phyloP scores from a whole-genome alignment of 2,888 invertebrate genomes.

The Trichopria drosophilae region DNA sequence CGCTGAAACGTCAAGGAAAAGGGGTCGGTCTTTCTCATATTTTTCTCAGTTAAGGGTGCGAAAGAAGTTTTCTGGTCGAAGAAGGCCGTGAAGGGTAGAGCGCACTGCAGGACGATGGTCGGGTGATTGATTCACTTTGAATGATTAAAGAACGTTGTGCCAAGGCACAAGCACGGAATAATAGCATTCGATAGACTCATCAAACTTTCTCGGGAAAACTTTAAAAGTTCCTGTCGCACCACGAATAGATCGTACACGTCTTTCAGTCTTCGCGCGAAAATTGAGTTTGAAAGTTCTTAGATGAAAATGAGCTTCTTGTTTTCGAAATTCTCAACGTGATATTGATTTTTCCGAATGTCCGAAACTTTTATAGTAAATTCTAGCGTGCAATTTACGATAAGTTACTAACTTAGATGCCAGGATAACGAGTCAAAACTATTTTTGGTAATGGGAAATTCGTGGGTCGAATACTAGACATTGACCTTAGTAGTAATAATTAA shows the following conservation, averaged over 20 bases:
- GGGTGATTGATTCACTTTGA: constrained; percentile 59
- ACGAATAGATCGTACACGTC: constrained; percentile 36
- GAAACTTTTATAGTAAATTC: too few relatives aligned
- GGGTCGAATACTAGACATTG: too few relatives aligned
- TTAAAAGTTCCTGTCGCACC: constrained; percentile 41
- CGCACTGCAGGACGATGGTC: constrained; percentile 52
- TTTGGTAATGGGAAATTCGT: too few relatives aligned
- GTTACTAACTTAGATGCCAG: too few relatives aligned
- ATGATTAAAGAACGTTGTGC: constrained; percentile 54
- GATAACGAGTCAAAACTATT: too few relatives aligned
- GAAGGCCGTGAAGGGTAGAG: too few relatives aligned
- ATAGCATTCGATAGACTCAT: constrained; percentile 58
- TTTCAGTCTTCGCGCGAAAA: too few relatives aligned
- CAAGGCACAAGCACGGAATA: constrained; percentile 48
- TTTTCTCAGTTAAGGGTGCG: constrained; percentile 38
- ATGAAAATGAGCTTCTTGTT: constrained; percentile 1
- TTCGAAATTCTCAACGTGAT: neutral
- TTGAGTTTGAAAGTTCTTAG: constrained; percentile 28
- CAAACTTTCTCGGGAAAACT: constrained; percentile 52
- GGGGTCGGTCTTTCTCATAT: constrained; percentile 45
- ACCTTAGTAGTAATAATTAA: too few relatives aligned
- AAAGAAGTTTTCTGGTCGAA: constrained; percentile 46
- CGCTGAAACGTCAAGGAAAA: constrained; percentile 1
- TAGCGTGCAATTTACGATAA: too few relatives aligned
- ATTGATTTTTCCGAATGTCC: neutral